Base-by-base conservation (phyloP, 2,888 invertebrate species). In the Tachina lurida region DNA sequence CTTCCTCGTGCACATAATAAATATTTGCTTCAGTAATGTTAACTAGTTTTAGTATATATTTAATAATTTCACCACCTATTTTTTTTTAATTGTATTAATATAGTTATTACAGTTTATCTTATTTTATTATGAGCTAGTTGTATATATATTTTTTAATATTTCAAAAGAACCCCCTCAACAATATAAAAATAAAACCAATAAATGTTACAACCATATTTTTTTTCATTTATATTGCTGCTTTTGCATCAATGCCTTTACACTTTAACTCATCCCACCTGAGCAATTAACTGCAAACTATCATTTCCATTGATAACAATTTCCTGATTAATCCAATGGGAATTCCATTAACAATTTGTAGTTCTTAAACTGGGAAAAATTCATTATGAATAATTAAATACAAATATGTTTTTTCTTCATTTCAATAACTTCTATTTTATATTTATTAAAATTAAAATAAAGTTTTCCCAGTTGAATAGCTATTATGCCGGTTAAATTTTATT, bases 321-420 rank as follows among this genome's bases (percentile, higher is more conserved):
- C 54, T 75, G 54, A 54, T 54, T 75, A 75, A 65, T 54, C 75
- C 13, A 22, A 4, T 54, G 63, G 63, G 75, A 75, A 45, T 52
- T 54, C 17, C 4, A 43, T 15, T 49, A 49, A 62, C 13, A 62
- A 60, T 49, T 49, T 13, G 13, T 47, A 39, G 7, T 31, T 31
- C 19, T 31, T 17, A 41, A 54, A 10, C 58, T 58, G 10, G 17
- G 2, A 4, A 12, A 58, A 58, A 31, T 19, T 22, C 45, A 45
- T 56, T 45, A 71, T 45, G n/a, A 58, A 71, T 71, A 31, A 45
- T 31, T 22, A 45, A 4, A 31, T 31, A n/a, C 10, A 45, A 19
- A 45, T 19, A 65, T 13, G n/a, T 5, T n/a, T 47, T 31, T 65
- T 47, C 47, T 56, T 9, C 9, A n/a, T 68, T 31, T 12, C 10